A percentile compares a stretch with the other conserved stretches of the same genome.
Conservation (phyloP, 2,888 invertebrate species). For the Euproctis similis region DNA sequence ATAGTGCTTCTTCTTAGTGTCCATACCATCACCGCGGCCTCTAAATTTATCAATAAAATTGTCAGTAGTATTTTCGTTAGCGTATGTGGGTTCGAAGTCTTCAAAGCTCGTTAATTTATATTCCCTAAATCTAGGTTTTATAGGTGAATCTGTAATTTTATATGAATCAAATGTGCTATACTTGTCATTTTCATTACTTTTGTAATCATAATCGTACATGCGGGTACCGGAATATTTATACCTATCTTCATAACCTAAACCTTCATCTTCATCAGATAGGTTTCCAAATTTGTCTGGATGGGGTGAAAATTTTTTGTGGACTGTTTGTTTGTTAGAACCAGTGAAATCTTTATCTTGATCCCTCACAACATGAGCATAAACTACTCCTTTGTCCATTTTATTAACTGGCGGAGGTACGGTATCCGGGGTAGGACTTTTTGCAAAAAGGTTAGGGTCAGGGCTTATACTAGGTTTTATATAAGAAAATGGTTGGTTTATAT, state of each 20-base stretch:
- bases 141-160: constrained; percentile 75
- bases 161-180: constrained; percentile 56
- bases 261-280: constrained; percentile 86
- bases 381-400: constrained; percentile 77
- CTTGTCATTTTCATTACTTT: constrained; percentile 62
- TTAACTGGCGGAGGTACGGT: constrained; percentile 62
- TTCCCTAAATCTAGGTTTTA: constrained; percentile 78
- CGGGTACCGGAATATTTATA: constrained; percentile 50
- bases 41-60: constrained; percentile 63
- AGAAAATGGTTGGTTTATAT: constrained; percentile 87
- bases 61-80: constrained; percentile 51
- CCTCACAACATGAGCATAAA: constrained; percentile 85
- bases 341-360: constrained; percentile 46
- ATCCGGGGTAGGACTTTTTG: constrained; percentile 63
- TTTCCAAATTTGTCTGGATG: constrained; percentile 67
- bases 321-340: constrained; percentile 53
- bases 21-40: constrained; percentile 81
- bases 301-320: constrained; percentile 70
- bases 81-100: constrained; percentile 68
- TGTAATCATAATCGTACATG: constrained; percentile 62
- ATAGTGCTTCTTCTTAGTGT: constrained; percentile 73
- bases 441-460: constrained; percentile 64
- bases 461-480: constrained; percentile 80
- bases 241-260: constrained; percentile 82
- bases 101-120: constrained; percentile 72